These are phyloP conservation scores for Horisme vitalbata DNA, from an alignment of 2,888 invertebrate genomes.

Conservation along the genomic window DNA sequence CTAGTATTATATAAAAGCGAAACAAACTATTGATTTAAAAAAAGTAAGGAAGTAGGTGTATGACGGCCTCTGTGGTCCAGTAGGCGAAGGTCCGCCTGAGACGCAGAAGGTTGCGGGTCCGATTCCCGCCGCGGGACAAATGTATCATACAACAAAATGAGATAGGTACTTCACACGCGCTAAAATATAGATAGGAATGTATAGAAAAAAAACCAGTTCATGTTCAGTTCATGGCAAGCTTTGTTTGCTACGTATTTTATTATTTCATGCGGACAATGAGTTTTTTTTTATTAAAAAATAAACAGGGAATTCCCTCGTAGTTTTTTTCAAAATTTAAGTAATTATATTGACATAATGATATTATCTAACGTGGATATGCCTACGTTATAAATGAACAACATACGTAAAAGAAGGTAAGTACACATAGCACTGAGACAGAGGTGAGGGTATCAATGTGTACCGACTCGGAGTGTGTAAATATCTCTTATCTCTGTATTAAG, in stretches of 20 bases:
- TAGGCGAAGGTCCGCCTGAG: too few relatives aligned
- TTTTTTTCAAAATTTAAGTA: slow-evolving; percentile 48
- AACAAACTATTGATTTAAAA: too few relatives aligned
- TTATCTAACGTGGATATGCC: slow-evolving; percentile 74
- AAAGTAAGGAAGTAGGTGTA: too few relatives aligned
- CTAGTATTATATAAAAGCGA: too few relatives aligned
- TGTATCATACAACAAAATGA: too few relatives aligned
- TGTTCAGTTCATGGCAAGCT: not conserved
- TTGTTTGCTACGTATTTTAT: slow-evolving; percentile 24
- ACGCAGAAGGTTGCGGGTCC: too few relatives aligned
- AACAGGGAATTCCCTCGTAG: slow-evolving; percentile 45
- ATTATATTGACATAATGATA: slow-evolving; percentile 65
- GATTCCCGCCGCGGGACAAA: too few relatives aligned
- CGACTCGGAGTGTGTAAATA: slow-evolving; percentile 73
- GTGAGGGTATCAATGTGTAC: slow-evolving; percentile 70
- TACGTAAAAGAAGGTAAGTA: slow-evolving; percentile 68
- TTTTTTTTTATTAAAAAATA: slow-evolving; percentile 45
- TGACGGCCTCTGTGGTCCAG: too few relatives aligned
- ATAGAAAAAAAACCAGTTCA: not conserved
- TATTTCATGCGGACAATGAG: slow-evolving; percentile 40
- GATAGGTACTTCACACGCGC: too few relatives aligned
- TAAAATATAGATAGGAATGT: too few relatives aligned
- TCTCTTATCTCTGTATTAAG: slow-evolving; percentile 78
- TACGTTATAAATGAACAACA: slow-evolving; percentile 75
- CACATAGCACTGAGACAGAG: slow-evolving; percentile 76